Evolutionary conservation across 30 jellyfish, hydroid and myxozoan genomes (phyloP).

Genomic region (Aurelia sp.): DNA sequence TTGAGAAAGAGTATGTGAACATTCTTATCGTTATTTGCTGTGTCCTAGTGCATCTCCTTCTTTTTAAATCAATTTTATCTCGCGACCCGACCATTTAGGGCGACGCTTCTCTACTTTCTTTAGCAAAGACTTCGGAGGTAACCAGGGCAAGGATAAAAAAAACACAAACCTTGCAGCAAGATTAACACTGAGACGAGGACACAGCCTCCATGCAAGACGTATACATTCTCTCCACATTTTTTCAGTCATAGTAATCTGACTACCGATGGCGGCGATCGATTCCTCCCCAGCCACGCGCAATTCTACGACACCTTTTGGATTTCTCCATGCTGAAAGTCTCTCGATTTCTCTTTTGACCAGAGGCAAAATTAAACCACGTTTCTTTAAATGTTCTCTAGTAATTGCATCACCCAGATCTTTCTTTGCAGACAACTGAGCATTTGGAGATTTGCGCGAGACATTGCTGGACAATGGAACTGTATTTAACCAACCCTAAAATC

Average conservation of each 20-base stretch:
- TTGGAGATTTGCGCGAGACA: constrained; percentile 68
- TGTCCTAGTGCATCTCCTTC: no score
- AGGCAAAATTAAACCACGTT: constrained; percentile 84
- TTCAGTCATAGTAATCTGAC: constrained; percentile 85
- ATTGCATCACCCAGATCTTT: constrained; percentile 79
- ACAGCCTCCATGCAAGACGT: constrained; percentile 90
- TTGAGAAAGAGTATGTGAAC: no score
- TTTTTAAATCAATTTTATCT: no score
- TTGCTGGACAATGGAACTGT: constrained; percentile 72
- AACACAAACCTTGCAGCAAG: constrained; percentile 76
- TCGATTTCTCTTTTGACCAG: constrained; percentile 91
- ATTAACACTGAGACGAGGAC: constrained; percentile 89
- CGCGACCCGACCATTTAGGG: no score
- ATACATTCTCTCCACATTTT: constrained; percentile 96
- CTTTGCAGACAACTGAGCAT: constrained; percentile 38
- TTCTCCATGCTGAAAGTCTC: constrained; percentile 93
- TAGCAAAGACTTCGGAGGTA: no score
- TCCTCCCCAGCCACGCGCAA: constrained; percentile 87
- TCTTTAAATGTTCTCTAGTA: constrained; percentile 88
- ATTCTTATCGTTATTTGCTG: no score
- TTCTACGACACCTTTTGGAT: constrained; percentile 82
- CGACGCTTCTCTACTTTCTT: no score
- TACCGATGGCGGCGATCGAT: constrained; percentile 81
- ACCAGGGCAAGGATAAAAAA: neutral
- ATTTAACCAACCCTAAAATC: constrained; percentile 92